phyloP scores from a whole-genome alignment of 2,113 vertebrate species.

The Mirounga angustirostris region DNA sequence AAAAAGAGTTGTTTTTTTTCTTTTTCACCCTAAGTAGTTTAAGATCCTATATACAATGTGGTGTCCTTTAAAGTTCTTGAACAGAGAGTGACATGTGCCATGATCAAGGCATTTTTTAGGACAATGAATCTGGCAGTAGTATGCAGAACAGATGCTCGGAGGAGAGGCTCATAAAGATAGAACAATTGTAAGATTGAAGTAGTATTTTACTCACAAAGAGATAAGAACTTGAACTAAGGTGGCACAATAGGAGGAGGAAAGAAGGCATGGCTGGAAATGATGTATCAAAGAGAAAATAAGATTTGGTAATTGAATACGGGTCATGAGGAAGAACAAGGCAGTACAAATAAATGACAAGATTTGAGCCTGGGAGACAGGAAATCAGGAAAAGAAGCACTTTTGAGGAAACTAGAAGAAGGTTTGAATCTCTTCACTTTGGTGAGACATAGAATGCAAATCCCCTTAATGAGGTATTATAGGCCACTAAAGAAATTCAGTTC shows the following conservation, averaged over 20 bases:
- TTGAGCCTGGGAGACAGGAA: neutral
- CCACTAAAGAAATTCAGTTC: neutral
- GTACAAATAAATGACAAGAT: neutral
- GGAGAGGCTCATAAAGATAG: neutral
- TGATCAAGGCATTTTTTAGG: constrained; percentile 13
- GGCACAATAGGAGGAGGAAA: neutral
- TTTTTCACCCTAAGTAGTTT: neutral
- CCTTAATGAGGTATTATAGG: neutral
- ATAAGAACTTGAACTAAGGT: neutral
- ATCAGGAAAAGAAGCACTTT: neutral
- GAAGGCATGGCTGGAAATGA: neutral
- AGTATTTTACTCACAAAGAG: neutral
- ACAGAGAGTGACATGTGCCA: neutral
- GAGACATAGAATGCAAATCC: neutral
- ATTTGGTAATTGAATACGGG: neutral
- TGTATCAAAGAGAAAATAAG: neutral
- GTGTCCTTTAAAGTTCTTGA: neutral
- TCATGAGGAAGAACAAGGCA: neutral
- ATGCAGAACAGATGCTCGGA: constrained; percentile 33
- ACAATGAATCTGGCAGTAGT: constrained; percentile 27
- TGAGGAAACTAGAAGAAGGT: neutral
- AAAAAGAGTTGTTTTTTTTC: neutral
- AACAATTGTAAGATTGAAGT: neutral
- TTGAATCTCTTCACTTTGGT: neutral
- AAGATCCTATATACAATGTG: neutral